Conservation (phyloP, 2,113 vertebrate genomes). For the Neoarius graeffei region DNA sequence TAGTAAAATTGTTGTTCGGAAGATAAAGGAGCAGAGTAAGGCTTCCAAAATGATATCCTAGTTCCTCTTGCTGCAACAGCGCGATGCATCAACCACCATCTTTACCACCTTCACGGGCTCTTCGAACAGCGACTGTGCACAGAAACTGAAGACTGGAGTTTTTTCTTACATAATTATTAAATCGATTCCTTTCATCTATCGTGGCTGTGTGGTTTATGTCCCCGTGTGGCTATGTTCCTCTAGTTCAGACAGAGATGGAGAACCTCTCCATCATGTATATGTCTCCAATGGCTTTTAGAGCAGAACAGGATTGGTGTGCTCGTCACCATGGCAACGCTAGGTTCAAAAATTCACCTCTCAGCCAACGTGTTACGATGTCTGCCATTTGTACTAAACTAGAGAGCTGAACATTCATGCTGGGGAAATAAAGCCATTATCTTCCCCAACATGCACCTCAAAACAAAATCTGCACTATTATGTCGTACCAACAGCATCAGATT, state of each 20-base stretch:
- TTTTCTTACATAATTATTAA: slow-evolving; percentile 9
- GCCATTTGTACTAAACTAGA: slow-evolving; percentile 32
- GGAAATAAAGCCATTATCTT: slow-evolving; percentile 18
- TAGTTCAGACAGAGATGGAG: neutral
- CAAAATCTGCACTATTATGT: neutral
- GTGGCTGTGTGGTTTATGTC: slow-evolving; percentile 1
- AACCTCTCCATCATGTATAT: slow-evolving; percentile 23
- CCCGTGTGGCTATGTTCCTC: neutral
- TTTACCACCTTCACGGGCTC: neutral
- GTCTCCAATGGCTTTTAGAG: slow-evolving; percentile 35
- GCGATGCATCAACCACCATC: slow-evolving; percentile 13
- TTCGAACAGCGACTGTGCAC: neutral
- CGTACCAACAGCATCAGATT: neutral
- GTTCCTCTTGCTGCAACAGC: neutral
- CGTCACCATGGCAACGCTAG: slow-evolving; percentile 57
- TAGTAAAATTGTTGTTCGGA: neutral
- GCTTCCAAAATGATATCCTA: neutral
- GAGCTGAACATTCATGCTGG: slow-evolving; percentile 4
- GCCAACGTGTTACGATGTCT: slow-evolving; percentile 40
- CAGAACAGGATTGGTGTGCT: slow-evolving; percentile 28
- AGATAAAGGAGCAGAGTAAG: neutral
- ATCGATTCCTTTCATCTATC: slow-evolving; percentile 4
- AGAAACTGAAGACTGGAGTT: neutral
- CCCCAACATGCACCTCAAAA: neutral
- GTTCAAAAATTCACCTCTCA: slow-evolving; percentile 45